Evolutionary conservation across 2,888 invertebrate species (phyloP), one percentile per base, ranked within the genome.

Genomic region (Carpatolechia fugitivella): DNA sequence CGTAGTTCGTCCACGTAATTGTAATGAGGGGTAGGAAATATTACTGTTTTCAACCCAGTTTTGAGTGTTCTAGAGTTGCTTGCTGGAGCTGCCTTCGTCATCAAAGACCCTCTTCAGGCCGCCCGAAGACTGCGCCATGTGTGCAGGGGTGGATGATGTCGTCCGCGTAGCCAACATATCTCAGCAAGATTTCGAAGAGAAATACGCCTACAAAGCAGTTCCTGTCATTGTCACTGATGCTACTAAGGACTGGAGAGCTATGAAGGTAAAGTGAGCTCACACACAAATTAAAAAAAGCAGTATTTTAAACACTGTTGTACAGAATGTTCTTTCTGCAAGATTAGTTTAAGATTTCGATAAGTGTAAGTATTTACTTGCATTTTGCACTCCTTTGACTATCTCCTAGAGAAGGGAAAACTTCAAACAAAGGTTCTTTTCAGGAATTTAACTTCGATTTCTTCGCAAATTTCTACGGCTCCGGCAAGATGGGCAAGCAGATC

Each of bases 151-250:
- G 10, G 80, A 84, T 3, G 77, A 90, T 60, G 92, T 96, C 29
- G 92, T 92, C 36, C 93, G 94, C 57, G 86, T 97, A 0, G 76
- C 91, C 6, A 93, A 94, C 66, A 91, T 96, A 14, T 91, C 93
- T 0, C 91, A 94, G 0, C 80, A 83, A 4, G 88, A 93, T 56
- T 98, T 98, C 74, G 95, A 96, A 69, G 76, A 91, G 18, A 82
- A 90, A 70, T 97, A 93, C 68, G 96, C 96, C 0, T 96, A 96
- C 70, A 91, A 92, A 10, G 94, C 95, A 0, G 91, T 91, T 5
- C 98, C 98, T 0, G 95, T 98, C 1, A 94, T 99, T 11, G 91
- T 98, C 7, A 93, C 93, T 3, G 98, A 98, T 79, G 98, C 95
- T 0, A 94, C 94, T 14, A 72, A 66, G 6, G 93, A 94, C 61